These are phyloP conservation scores for Drosophila recens DNA, from an alignment of 2,888 invertebrate genomes.

Conservation along the genomic window DNA sequence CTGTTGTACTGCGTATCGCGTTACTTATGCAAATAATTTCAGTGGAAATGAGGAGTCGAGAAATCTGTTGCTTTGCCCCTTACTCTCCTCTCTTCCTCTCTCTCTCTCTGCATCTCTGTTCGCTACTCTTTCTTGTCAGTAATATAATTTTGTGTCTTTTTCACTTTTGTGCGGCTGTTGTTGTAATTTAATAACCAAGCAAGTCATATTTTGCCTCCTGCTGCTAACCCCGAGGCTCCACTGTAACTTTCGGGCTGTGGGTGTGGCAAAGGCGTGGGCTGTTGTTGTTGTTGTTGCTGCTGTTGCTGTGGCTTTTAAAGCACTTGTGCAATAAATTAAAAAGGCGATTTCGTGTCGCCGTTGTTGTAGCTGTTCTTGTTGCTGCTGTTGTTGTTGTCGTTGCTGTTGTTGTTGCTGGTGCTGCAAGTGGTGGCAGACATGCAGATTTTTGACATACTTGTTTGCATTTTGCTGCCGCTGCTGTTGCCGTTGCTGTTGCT, in stretches of 20 bases:
- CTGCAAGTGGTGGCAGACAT: conserved; percentile 80
- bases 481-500: conserved; percentile 57
- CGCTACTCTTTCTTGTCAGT: conserved; percentile 34
- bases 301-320: conserved; percentile 73
- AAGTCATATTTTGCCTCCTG: conserved; percentile 80
- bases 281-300: conserved; percentile 35
- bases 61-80: conserved; percentile 53
- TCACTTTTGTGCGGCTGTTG: conserved; percentile 74
- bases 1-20: conserved; percentile 72
- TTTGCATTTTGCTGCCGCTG: conserved; percentile 81
- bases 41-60: conserved; percentile 74
- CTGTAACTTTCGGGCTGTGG: conserved; percentile 5
- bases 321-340: conserved; percentile 81
- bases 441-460: conserved; percentile 82
- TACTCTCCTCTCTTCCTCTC: neutral
- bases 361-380: conserved; percentile 49
- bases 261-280: conserved; percentile 43
- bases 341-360: conserved; percentile 77
- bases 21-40: conserved; percentile 82
- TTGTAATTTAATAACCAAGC: conserved; percentile 77
- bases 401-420: conserved; percentile 40
- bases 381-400: conserved; percentile 40
- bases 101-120: neutral
- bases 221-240: conserved; percentile 66
- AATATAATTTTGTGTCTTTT: conserved; percentile 79